Evolutionary conservation across 2,888 invertebrate species (phyloP).

Genomic region (Dasypolia templi): DNA sequence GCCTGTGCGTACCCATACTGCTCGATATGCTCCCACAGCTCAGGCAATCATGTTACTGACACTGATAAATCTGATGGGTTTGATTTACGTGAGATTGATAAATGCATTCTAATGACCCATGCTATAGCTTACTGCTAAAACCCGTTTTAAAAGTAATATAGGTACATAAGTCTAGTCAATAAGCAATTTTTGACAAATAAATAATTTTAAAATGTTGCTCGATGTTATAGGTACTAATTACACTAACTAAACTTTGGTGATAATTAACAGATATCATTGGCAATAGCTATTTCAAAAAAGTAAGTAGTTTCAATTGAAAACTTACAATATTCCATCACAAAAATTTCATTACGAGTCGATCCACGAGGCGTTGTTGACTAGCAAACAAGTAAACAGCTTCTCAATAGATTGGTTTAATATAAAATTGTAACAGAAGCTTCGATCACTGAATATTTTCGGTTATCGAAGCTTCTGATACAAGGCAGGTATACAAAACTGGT

Average conservation of each 20-base stretch:
- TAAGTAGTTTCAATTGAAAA: constrained; percentile 13
- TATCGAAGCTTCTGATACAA: not conserved
- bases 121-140: not conserved
- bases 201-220: no score
- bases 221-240: no score
- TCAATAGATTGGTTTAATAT: constrained; percentile 19
- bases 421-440: constrained; percentile 4
- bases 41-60: no score
- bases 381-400: constrained; percentile 35
- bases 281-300: not conserved
- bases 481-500: not conserved
- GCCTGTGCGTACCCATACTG: no score
- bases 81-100: not conserved
- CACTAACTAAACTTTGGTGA: not conserved
- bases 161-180: no score
- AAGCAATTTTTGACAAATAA: no score
- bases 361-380: constrained; percentile 25
- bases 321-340: constrained; percentile 19
- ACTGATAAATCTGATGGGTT: not conserved
- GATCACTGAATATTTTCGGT: constrained; percentile 13
- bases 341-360: constrained; percentile 31
- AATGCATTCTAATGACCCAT: no score
- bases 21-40: no score
- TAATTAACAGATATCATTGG: not conserved
- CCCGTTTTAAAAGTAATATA: no score